These are phyloP conservation scores for Nothobranchius furzeri DNA, from an alignment of 2,113 vertebrate genomes.

Conservation along the genomic window DNA sequence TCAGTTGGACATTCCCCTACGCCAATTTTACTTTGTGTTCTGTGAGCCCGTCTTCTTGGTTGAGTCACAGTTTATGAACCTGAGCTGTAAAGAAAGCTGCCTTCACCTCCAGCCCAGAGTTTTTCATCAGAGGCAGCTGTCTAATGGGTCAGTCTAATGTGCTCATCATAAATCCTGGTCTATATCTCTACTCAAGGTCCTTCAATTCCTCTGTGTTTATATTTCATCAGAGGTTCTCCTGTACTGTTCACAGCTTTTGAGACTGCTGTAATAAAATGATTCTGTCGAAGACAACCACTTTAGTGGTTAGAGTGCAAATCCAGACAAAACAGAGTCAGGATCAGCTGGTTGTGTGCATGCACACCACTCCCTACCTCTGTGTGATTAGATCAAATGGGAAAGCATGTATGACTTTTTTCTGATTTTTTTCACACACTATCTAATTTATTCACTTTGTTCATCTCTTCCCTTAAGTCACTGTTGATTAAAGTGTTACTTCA, in stretches of 20 bases:
- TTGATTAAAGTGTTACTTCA: background rate
- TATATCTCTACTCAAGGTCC: constrained; percentile 15
- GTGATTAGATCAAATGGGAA: background rate
- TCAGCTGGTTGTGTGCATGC: background rate
- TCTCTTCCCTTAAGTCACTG: background rate
- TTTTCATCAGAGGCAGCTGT: constrained; percentile 34
- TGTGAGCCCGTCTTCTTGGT: background rate
- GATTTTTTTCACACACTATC: too few relatives aligned
- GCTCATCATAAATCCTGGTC: constrained; percentile 10
- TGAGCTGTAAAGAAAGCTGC: too few relatives aligned
- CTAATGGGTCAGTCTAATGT: constrained; percentile 11
- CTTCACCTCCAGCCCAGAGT: background rate
- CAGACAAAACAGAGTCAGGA: background rate
- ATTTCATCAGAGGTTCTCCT: background rate
- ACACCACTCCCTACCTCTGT: background rate
- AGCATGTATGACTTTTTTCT: background rate
- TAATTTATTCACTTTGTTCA: background rate
- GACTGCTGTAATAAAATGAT: constrained; percentile 1
- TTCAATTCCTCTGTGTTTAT: background rate
- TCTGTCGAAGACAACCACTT: constrained; percentile 4
- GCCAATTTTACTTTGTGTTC: background rate
- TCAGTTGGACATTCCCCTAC: background rate
- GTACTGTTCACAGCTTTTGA: background rate
- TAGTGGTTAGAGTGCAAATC: background rate
- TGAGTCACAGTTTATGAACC: background rate